A percentile compares a stretch with the other conserved stretches of the same genome.
Conservation (phyloP, 2,113 vertebrate genomes). For the Oreochromis tanganicae region DNA sequence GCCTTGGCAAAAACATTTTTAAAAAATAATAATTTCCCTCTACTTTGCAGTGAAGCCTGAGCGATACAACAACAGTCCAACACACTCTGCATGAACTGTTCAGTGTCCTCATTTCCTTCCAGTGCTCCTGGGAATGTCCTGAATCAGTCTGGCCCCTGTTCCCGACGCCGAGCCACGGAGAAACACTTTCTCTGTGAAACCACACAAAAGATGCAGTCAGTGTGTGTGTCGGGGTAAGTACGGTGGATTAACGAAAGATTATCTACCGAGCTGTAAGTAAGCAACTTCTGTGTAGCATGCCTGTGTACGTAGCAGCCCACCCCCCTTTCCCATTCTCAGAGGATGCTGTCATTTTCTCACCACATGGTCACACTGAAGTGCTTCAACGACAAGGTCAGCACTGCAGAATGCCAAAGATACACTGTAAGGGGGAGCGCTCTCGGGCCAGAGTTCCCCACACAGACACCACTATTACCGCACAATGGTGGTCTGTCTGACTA, state of each 20-base stretch:
- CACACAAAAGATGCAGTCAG: conserved; percentile 64
- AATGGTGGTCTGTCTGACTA: background rate
- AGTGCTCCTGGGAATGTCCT: conserved; percentile 56
- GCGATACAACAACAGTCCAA: background rate
- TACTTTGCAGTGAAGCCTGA: background rate
- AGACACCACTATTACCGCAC: background rate
- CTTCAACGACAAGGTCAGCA: conserved; percentile 9
- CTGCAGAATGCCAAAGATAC: conserved; percentile 33
- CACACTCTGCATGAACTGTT: conserved; percentile 32
- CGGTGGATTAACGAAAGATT: conserved; percentile 57
- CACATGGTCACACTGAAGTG: conserved; percentile 12
- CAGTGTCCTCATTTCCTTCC: conserved; percentile 48
- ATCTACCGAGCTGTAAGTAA: conserved; percentile 44
- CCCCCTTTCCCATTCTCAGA: conserved; percentile 25
- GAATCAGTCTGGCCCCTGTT: conserved; percentile 47
- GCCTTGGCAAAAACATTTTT: background rate
- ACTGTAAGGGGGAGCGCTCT: conserved; percentile 12
- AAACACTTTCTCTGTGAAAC: conserved; percentile 52
- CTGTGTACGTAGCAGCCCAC: background rate
- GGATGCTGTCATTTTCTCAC: conserved; percentile 56
- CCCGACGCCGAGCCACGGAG: conserved; percentile 23
- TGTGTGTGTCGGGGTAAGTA: conserved; percentile 40
- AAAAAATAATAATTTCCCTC: background rate
- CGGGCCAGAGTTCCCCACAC: background rate
- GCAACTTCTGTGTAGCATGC: conserved; percentile 38